Base-by-base conservation (phyloP, 2,888 invertebrate genomes). In the Ernsta delagoae region DNA sequence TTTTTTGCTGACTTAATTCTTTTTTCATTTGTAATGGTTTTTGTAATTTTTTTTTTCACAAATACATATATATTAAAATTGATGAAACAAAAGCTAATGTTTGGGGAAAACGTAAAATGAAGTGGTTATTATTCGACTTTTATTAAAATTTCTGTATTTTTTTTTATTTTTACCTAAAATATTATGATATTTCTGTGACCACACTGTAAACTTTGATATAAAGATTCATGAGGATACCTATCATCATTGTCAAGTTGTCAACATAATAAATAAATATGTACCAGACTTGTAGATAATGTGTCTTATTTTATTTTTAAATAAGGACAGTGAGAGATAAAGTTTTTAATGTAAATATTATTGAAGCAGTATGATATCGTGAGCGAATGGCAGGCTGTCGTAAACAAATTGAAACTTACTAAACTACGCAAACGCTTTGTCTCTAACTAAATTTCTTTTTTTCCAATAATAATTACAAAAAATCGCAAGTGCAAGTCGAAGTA, bases 261-360 rank as follows among this genome's bases (percentile, higher is more conserved):
- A 16, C 9, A 9, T n/a, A n/a, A n/a, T 45, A 16, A 11, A 48
- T 48, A 48, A n/a, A 48, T 48, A n/a, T 48, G 45, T 48, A 48
- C 12, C 45, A n/a, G n/a, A 12, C n/a, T 48, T 50, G 65, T 65
- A 65, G 65, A 48, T 65, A 64, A 56, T 34, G 56, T 59, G n/a
- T 59, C 11, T 56, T 57, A 31, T 57, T 45, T 56, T 60, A 50
- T 69, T 11, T 62, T 59, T 61, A 9, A 57, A 48, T 50, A 72
- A 74, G 78, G 90, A 81, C 89, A 90, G 90, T 89, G 92, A 88
- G 89, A 85, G 88, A 71, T 70, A 70, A 71, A 34, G 34, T 70
- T 63, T 63, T 16, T 41, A 48, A 75, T 88, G 88, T 90, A 89
- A 86, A 89, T 90, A 89, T 79, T 75, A 76, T 83, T 84, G 82